A percentile compares a stretch with the other conserved stretches of the same genome.
phyloP scores from a whole-genome alignment of 2,113 vertebrate species.

The Phodopus roborovskii region DNA sequence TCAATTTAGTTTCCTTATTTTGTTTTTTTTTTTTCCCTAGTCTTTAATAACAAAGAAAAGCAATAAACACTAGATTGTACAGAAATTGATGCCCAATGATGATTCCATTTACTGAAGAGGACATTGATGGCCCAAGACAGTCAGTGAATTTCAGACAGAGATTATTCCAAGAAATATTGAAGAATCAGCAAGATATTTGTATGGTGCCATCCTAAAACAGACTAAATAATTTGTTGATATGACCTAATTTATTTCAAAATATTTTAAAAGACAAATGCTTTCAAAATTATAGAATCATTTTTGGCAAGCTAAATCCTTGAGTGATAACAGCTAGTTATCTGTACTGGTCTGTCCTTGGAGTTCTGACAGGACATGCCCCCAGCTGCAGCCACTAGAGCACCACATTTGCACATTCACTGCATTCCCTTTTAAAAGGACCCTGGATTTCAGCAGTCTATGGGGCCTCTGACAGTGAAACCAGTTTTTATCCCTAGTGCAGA shows the following conservation, averaged over 20 bases:
- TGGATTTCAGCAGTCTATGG: too few species aligned
- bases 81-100: slow-evolving; percentile 30
- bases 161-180: slow-evolving; percentile 21
- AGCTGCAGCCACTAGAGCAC: too few species aligned
- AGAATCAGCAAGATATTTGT: slow-evolving; percentile 9
- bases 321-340: too few species aligned
- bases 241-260: slow-evolving; percentile 8
- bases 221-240: slow-evolving; percentile 55
- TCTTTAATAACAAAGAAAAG: slow-evolving; percentile 7
- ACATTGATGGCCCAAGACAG: background rate
- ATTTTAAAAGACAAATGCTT: slow-evolving; percentile 50
- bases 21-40: background rate
- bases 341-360: too few species aligned
- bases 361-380: too few species aligned
- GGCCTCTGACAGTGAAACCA: too few species aligned
- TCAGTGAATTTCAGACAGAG: background rate
- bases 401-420: too few species aligned
- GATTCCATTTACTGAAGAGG: slow-evolving; percentile 33
- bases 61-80: background rate
- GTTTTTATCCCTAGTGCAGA: too few species aligned
- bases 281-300: slow-evolving; percentile 29
- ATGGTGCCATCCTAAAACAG: background rate
- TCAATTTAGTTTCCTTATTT: background rate
- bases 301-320: slow-evolving; percentile 27
- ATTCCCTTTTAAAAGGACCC: too few species aligned